phyloP scores from a whole-genome alignment of 2,797 vertebrate species.

The Denticeps clupeoides region DNA sequence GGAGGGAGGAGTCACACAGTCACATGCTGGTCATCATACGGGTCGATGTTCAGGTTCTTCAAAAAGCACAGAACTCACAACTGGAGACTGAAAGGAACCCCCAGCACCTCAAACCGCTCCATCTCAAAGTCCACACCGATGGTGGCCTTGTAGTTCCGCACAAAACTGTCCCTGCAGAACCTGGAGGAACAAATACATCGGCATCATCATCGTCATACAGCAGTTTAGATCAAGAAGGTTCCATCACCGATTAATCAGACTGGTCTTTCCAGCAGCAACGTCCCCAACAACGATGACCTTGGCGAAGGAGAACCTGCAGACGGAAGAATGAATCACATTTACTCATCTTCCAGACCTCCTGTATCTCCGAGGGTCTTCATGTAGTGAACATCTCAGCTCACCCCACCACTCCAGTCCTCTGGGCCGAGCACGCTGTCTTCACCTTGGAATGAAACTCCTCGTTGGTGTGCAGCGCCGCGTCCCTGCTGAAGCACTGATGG shows the following conservation, averaged over 20 bases:
- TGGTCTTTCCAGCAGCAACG: conserved; percentile 86
- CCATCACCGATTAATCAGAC: conserved; percentile 82
- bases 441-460: conserved; percentile 70
- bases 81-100: conserved; percentile 87
- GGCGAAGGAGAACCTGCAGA: conserved; percentile 88
- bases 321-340: background rate
- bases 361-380: background rate
- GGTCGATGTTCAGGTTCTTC: background rate
- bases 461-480: conserved; percentile 74
- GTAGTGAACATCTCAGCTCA: conserved; percentile 37
- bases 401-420: conserved; percentile 67
- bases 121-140: conserved; percentile 96
- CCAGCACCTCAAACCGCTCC: conserved; percentile 92
- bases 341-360: background rate
- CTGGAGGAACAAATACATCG: conserved; percentile 36
- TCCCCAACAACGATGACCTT: conserved; percentile 94
- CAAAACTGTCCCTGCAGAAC: conserved; percentile 82
- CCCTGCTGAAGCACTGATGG: conserved; percentile 67
- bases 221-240: background rate
- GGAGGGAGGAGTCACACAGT: conserved; percentile 4
- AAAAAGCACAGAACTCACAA: conserved; percentile 64
- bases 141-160: no score
- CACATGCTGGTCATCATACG: background rate
- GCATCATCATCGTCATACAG: background rate
- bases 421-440: conserved; percentile 67